A percentile compares a stretch with the other conserved stretches of the same genome.
These are phyloP conservation scores for Prolemur simus DNA, from an alignment of 2,113 vertebrate species.

Conservation along the genomic window DNA sequence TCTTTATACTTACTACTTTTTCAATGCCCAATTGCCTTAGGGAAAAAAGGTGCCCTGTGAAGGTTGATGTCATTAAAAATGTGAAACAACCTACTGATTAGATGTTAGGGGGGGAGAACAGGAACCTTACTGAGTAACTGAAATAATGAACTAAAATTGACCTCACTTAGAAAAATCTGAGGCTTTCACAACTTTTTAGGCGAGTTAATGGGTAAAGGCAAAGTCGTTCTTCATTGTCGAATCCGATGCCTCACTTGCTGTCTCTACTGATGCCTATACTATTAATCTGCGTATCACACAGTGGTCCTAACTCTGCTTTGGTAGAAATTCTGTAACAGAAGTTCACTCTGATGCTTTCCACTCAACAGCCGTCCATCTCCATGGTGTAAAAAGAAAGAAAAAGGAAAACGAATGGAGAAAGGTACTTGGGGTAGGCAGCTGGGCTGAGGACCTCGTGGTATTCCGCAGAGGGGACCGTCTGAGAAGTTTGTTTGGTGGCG, in stretches of 20 bases:
- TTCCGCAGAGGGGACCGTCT: too few species aligned
- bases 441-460: rapidly evolving
- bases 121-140: not conserved
- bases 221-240: not conserved
- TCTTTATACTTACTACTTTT: not conserved
- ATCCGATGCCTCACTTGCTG: rapidly evolving
- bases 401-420: not conserved
- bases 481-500: not conserved
- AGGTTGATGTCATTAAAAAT: not conserved
- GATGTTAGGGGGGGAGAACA: not conserved
- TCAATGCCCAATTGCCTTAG: not conserved
- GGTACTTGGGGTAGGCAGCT: rapidly evolving
- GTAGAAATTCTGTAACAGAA: not conserved
- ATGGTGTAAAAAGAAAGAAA: not conserved
- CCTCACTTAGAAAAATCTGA: not conserved
- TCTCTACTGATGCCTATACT: rapidly evolving
- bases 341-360: not conserved
- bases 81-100: not conserved
- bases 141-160: not conserved
- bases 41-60: not conserved
- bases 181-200: not conserved
- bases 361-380: not conserved
- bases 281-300: rapidly evolving
- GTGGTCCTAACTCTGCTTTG: not conserved
- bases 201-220: not conserved